These are phyloP conservation scores for Cataglyphis livida DNA, from an alignment of 2,888 invertebrate genomes.

Conservation along the genomic window DNA sequence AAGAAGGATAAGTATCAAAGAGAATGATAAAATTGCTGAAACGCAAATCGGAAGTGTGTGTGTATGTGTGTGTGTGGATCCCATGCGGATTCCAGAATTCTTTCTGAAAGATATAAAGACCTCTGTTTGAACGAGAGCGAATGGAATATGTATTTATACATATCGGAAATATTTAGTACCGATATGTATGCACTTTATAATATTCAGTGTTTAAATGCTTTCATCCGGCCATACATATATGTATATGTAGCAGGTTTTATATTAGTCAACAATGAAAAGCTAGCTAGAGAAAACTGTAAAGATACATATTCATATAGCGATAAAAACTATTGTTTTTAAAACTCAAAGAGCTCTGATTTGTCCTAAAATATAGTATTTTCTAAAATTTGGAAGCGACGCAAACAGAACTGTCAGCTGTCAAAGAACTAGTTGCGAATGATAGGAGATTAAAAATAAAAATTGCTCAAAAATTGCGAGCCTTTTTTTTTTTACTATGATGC, in stretches of 20 bases:
- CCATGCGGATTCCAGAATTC: constrained; percentile 32
- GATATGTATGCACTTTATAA: constrained; percentile 12
- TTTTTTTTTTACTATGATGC: constrained; percentile 15
- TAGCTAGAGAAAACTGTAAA: constrained; percentile 14
- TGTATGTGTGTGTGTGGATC: background rate
- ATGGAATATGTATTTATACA: constrained; percentile 46
- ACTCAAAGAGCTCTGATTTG: constrained; percentile 9
- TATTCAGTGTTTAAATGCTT: constrained; percentile 1
- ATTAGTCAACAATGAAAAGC: constrained; percentile 15
- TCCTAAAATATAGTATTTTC: constrained; percentile 30
- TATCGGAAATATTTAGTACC: constrained; percentile 36
- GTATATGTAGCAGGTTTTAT: background rate
- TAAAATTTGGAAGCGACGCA: constrained; percentile 27
- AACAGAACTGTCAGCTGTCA: constrained; percentile 43
- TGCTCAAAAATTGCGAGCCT: constrained; percentile 8
- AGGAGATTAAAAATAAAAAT: constrained; percentile 45
- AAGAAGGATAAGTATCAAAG: constrained; percentile 31
- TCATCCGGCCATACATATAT: background rate
- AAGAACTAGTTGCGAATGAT: constrained; percentile 15
- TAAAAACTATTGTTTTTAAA: background rate
- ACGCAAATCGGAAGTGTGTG: constrained; percentile 9
- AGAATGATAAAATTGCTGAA: constrained; percentile 30
- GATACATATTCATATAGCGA: constrained; percentile 13
- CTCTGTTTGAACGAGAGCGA: constrained; percentile 30
- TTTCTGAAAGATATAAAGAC: constrained; percentile 14